These are phyloP conservation scores for Vannuccia rotundouncinata DNA, from an alignment of 2,888 invertebrate species.

Conservation along the genomic window DNA sequence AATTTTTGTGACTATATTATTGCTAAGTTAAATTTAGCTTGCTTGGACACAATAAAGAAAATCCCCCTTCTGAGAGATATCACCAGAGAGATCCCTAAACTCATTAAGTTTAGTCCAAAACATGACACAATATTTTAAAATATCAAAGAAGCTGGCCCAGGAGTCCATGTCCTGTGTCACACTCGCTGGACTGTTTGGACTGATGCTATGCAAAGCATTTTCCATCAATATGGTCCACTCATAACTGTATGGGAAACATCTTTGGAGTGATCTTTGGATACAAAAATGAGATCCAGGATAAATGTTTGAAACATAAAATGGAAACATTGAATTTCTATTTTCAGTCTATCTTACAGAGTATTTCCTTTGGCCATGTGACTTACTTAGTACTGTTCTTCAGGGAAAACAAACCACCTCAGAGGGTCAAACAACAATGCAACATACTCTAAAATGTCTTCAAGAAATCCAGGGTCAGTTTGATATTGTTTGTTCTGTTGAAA, in stretches of 20 bases:
- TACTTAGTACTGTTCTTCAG: constrained; percentile 33
- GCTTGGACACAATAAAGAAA: too few relatives aligned
- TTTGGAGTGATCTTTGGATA: neutral
- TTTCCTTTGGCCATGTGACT: constrained; percentile 30
- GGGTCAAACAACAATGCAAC: constrained; percentile 1
- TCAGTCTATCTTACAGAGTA: constrained; percentile 10
- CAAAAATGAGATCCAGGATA: constrained; percentile 36
- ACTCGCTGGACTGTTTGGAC: constrained; percentile 42
- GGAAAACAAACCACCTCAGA: neutral
- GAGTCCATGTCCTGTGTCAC: constrained; percentile 41
- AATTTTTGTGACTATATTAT: too few relatives aligned
- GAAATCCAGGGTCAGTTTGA: constrained; percentile 10
- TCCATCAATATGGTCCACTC: constrained; percentile 34
- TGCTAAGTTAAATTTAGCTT: too few relatives aligned
- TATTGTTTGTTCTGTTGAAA: neutral
- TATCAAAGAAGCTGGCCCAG: constrained; percentile 40
- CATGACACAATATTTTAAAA: constrained; percentile 39
- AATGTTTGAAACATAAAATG: constrained; percentile 32
- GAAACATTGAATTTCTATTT: constrained; percentile 33
- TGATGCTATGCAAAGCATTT: constrained; percentile 27
- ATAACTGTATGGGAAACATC: constrained; percentile 27
- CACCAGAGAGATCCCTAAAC: too few relatives aligned
- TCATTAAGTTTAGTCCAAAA: constrained; percentile 38
- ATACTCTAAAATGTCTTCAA: constrained; percentile 16
- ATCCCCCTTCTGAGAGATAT: too few relatives aligned